These are phyloP conservation scores for Megaustenia siamemsis DNA, from an alignment of 2,888 invertebrate genomes.

Conservation along the genomic window DNA sequence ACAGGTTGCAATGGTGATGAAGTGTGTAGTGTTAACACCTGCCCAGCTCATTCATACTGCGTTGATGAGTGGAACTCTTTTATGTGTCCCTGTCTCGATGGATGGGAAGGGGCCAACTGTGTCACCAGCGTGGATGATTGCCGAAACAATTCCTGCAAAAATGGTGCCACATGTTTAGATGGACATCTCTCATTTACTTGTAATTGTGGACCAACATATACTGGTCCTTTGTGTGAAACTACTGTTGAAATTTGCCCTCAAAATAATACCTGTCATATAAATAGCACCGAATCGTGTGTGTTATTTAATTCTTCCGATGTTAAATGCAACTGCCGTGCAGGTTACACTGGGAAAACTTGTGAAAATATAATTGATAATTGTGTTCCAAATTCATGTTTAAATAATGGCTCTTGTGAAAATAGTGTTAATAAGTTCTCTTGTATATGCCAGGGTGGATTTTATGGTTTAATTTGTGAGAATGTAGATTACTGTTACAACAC, in stretches of 20 bases:
- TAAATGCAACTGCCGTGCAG: slow-evolving; percentile 69
- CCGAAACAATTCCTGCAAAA: slow-evolving; percentile 60
- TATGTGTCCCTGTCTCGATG: slow-evolving; percentile 70
- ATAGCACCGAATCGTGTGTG: slow-evolving; percentile 60
- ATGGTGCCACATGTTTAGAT: slow-evolving; percentile 68
- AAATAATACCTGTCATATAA: slow-evolving; percentile 48
- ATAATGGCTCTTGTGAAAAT: slow-evolving; percentile 65
- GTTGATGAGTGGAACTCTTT: slow-evolving; percentile 71
- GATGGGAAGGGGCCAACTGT: slow-evolving; percentile 74
- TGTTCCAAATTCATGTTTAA: slow-evolving; percentile 64
- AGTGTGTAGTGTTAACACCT: slow-evolving; percentile 68
- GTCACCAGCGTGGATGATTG: slow-evolving; percentile 70
- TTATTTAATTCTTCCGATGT: slow-evolving; percentile 63
- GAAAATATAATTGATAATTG: slow-evolving; percentile 64
- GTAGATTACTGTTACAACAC: slow-evolving; percentile 65
- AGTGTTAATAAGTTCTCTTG: slow-evolving; percentile 64
- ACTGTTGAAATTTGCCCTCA: slow-evolving; percentile 64
- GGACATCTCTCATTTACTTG: slow-evolving; percentile 67
- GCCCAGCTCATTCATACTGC: slow-evolving; percentile 71
- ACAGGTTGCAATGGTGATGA: slow-evolving; percentile 70
- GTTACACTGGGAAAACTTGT: slow-evolving; percentile 71
- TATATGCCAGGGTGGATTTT: slow-evolving; percentile 61
- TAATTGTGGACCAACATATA: slow-evolving; percentile 63
- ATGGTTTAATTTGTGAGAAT: slow-evolving; percentile 69
- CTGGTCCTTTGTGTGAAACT: slow-evolving; percentile 66